Conservation (phyloP, 2,888 invertebrate genomes). For the Drosophila anomelani region DNA sequence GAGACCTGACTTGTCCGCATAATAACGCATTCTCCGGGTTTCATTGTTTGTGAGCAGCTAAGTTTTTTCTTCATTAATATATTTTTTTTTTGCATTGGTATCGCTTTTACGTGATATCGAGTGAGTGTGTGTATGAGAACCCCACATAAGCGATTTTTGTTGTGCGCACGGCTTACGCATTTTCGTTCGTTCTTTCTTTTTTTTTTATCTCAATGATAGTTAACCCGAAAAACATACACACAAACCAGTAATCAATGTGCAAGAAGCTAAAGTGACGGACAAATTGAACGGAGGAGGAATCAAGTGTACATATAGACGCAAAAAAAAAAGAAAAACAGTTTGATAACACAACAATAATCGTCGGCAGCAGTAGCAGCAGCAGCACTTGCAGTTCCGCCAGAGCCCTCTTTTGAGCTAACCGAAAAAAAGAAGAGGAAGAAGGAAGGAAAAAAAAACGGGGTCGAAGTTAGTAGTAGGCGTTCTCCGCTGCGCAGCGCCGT, state of each 20-base stretch:
- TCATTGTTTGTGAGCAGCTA: constrained; percentile 11
- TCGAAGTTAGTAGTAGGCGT: constrained; percentile 23
- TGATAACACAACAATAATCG: constrained; percentile 10
- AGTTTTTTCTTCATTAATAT: background rate
- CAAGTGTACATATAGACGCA: constrained; percentile 1
- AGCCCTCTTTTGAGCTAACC: constrained; percentile 15
- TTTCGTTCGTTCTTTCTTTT: constrained; percentile 2
- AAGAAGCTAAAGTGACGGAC: constrained; percentile 3
- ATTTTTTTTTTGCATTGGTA: constrained; percentile 2
- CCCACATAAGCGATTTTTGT: constrained; percentile 15
- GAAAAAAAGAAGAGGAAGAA: background rate
- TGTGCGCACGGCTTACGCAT: constrained; percentile 24
- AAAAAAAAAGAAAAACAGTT: background rate
- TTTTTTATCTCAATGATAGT: constrained; percentile 16
- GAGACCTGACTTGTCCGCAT: constrained; percentile 10
- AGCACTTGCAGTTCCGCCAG: constrained; percentile 7
- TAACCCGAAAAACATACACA: constrained; percentile 13
- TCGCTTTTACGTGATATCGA: constrained; percentile 17
- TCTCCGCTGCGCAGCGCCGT: constrained; percentile 27
- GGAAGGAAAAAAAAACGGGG: background rate
- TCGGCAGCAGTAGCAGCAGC: background rate
- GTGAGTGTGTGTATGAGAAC: constrained; percentile 12
- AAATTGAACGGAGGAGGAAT: background rate
- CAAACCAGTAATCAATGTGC: constrained; percentile 11
- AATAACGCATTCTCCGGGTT: constrained; percentile 10